A percentile compares a stretch with the other conserved stretches of the same genome.
phyloP scores from a whole-genome alignment of 2,113 vertebrate genomes.

The Puffinus mauretanicus region DNA sequence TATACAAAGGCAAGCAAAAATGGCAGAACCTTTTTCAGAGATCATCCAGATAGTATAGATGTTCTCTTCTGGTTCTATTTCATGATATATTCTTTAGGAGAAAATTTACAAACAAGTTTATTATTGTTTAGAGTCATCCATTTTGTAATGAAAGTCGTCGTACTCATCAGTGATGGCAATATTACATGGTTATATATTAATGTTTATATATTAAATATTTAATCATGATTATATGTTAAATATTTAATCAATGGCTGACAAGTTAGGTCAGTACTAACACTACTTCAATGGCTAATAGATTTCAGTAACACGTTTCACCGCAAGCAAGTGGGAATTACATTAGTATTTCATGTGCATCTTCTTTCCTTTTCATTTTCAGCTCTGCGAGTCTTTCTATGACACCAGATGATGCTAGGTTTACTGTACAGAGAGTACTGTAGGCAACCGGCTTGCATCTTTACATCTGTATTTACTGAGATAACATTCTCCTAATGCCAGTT shows the following conservation, averaged over 20 bases:
- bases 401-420: neutral
- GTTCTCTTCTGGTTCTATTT: neutral
- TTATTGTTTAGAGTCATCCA: neutral
- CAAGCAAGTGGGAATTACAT: neutral
- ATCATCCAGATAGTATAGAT: neutral
- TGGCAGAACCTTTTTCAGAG: neutral
- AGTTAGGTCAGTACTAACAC: neutral
- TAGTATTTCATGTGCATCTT: neutral
- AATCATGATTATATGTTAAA: neutral
- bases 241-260: neutral
- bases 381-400: neutral
- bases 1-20: neutral
- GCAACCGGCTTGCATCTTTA: neutral
- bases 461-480: neutral
- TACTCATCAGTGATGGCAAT: neutral
- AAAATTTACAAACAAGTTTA: neutral
- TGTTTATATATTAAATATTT: neutral
- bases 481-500: neutral
- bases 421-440: neutral
- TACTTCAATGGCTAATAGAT: neutral
- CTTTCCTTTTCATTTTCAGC: conserved; percentile 7
- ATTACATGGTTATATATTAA: neutral
- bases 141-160: neutral
- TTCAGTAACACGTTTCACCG: neutral
- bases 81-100: neutral